A percentile compares a stretch with the other conserved stretches of the same genome.
These are phyloP conservation scores for Hydra vulgaris DNA, from an alignment of 30 jellyfish, hydroid and myxozoan species.

Conservation along the genomic window DNA sequence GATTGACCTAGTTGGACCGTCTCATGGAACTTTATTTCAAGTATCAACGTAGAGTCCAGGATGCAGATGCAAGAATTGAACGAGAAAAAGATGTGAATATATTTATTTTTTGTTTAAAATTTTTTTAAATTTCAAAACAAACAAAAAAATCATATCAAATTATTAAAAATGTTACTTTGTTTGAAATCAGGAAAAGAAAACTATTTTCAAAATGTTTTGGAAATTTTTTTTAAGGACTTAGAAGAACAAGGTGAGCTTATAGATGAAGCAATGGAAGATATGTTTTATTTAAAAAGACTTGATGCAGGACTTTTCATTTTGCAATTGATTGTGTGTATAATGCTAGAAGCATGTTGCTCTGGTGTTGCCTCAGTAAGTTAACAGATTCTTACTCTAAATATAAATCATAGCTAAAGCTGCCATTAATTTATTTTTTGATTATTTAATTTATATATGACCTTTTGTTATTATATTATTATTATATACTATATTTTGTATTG, in stretches of 20 bases:
- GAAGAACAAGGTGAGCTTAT: constrained; percentile 90
- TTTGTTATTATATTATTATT: neutral
- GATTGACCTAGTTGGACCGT: constrained; percentile 95
- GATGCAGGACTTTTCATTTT: constrained; percentile 91
- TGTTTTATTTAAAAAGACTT: constrained; percentile 75
- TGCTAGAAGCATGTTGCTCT: constrained; percentile 84
- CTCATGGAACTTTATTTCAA: constrained; percentile 75
- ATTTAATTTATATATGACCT: neutral
- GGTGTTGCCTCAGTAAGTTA: constrained; percentile 80
- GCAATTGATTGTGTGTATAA: constrained; percentile 68
- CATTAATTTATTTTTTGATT: neutral
- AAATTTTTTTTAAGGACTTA: constrained; percentile 45
- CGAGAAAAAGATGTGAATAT: constrained; percentile 77
- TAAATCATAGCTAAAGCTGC: no score
- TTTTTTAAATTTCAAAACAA: no score
- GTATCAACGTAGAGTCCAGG: constrained; percentile 72
- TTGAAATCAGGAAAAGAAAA: no score
- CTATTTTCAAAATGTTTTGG: no score
- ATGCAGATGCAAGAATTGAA: constrained; percentile 80
- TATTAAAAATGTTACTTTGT: no score
- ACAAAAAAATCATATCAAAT: no score
- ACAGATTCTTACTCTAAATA: no score
- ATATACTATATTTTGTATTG: neutral
- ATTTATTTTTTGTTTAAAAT: no score
- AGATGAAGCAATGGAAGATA: constrained; percentile 87